phyloP scores from a whole-genome alignment of 2,888 invertebrate species.

The Latheticus oryzae region DNA sequence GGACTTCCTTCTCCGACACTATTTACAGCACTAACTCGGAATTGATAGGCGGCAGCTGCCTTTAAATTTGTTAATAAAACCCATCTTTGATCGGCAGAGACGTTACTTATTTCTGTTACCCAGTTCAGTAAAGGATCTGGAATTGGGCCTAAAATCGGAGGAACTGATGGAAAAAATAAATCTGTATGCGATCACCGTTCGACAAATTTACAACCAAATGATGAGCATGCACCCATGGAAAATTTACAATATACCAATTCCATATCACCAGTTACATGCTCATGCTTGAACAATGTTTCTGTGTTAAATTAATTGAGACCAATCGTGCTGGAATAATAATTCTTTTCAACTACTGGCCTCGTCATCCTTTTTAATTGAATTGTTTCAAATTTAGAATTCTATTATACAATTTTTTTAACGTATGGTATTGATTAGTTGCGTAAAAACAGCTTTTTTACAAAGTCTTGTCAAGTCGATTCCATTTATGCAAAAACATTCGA shows the following conservation, averaged over 20 bases:
- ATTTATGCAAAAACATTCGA: no score
- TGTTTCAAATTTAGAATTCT: neutral
- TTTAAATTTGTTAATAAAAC: constrained; percentile 85
- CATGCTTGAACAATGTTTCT: constrained; percentile 58
- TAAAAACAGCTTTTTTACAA: no score
- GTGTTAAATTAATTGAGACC: constrained; percentile 45
- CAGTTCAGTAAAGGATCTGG: constrained; percentile 88
- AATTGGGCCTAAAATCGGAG: constrained; percentile 79
- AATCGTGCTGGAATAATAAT: constrained; percentile 26
- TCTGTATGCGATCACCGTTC: constrained; percentile 46
- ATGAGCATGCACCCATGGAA: constrained; percentile 50
- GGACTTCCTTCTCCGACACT: constrained; percentile 94
- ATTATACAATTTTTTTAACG: no score
- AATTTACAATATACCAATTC: constrained; percentile 27
- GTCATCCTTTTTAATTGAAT: constrained; percentile 17
- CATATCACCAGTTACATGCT: constrained; percentile 51
- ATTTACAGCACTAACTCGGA: constrained; percentile 96
- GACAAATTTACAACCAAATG: constrained; percentile 29
- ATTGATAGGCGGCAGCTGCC: constrained; percentile 96
- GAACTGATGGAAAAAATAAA: constrained; percentile 61
- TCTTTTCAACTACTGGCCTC: constrained; percentile 2
- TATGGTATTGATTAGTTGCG: no score
- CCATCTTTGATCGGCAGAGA: constrained; percentile 83
- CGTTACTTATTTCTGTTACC: constrained; percentile 88
- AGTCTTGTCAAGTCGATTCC: no score